Percentiles rank a stretch among this genome's conserved stretches.
Conservation (phyloP, 2,888 invertebrate species). For the Meiosimyza platycephala region DNA sequence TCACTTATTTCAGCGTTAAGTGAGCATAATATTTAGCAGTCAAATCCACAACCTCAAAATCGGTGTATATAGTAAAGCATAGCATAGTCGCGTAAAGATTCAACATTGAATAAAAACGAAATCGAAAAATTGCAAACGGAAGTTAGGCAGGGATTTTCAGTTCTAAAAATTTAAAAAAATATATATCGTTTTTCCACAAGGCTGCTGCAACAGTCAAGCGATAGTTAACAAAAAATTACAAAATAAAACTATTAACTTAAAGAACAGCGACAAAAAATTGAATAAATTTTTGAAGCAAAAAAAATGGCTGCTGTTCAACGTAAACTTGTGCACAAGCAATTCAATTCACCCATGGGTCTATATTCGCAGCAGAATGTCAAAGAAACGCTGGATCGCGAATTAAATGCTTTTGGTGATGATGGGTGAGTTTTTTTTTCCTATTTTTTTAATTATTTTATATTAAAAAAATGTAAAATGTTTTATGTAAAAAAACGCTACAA, state of each 20-base stretch:
- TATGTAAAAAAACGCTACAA: too few species aligned
- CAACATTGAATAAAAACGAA: background rate
- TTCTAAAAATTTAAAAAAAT: background rate
- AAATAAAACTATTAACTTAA: background rate
- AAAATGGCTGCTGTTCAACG: conserved; percentile 78
- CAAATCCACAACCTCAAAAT: background rate
- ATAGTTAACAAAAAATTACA: background rate
- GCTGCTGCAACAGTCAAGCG: too few species aligned
- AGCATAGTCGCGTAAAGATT: background rate
- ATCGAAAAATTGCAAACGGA: conserved; percentile 4
- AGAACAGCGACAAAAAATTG: conserved; percentile 58
- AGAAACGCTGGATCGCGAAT: conserved; percentile 82
- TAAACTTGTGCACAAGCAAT: conserved; percentile 86
- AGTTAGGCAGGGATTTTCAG: background rate
- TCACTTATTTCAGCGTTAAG: too few species aligned
- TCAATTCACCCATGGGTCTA: conserved; percentile 88
- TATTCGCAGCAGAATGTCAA: conserved; percentile 85
- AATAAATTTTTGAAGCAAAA: conserved; percentile 32
- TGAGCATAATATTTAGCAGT: background rate
- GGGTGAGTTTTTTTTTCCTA: conserved; percentile 73
- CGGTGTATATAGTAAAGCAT: background rate
- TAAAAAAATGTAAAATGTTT: too few species aligned
- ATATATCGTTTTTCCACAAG: background rate
- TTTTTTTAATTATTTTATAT: too few species aligned
- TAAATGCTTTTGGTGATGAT: conserved; percentile 81